A percentile compares a stretch with the other conserved stretches of the same genome.
phyloP scores from a whole-genome alignment of 2,113 vertebrate species.

The Prochilodus magdalenae region DNA sequence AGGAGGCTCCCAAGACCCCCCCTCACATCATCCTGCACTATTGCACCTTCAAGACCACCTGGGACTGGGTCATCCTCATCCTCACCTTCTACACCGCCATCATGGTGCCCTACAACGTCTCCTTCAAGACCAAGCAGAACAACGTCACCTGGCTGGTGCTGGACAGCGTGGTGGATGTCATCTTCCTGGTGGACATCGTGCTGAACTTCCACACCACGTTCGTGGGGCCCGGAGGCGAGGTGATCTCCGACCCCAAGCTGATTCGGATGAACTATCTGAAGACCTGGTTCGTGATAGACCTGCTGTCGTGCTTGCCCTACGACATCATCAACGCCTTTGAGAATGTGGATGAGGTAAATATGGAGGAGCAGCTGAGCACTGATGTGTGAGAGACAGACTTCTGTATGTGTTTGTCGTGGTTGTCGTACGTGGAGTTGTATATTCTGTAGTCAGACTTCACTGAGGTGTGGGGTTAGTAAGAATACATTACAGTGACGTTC shows the following conservation, averaged over 20 bases:
- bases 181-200: constrained; percentile 97
- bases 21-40: constrained; percentile 98
- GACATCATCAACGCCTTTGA: constrained; percentile 99
- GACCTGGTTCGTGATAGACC: constrained; percentile 98
- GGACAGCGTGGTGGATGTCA: constrained; percentile 98
- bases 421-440: no score
- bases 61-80: constrained; percentile 98
- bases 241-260: constrained; percentile 96
- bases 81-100: constrained; percentile 98
- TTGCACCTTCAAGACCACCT: constrained; percentile 98
- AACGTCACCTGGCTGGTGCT: constrained; percentile 97
- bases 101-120: constrained; percentile 97
- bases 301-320: constrained; percentile 97
- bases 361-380: no score
- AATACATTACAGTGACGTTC: no score
- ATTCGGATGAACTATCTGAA: constrained; percentile 99
- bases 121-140: constrained; percentile 98
- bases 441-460: no score
- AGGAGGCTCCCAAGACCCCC: constrained; percentile 97
- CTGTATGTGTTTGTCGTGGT: no score
- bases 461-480: no score
- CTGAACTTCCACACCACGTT: constrained; percentile 98
- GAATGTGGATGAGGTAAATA: constrained; percentile 95
- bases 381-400: no score
- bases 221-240: constrained; percentile 96